Base-by-base conservation (phyloP, 2,113 vertebrate genomes). In the Lycaon pictus region DNA sequence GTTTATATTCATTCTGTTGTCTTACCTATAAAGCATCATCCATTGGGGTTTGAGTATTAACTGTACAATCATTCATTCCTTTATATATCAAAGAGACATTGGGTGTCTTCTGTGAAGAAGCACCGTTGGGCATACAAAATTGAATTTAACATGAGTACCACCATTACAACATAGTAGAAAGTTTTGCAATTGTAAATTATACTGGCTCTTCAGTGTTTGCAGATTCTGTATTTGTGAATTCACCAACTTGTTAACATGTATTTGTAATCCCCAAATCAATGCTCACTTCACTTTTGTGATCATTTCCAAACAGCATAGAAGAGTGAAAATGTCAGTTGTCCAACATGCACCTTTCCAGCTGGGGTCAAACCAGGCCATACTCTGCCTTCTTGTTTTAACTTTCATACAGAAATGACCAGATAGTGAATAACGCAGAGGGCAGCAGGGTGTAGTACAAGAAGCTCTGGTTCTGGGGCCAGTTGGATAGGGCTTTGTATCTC, bases 11-110 rank as follows among this genome's bases (percentile, higher is more conserved):
- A 15, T 86, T 51, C 43, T 63, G 20, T 77, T 92, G 60, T 81
- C 43, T 82, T 77, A 82, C 65, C 37, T 89, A 8, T 90, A 84
- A 90, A 96, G 17, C 58, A 85, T 32, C 25, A 17, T 27, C 20
- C 81, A 51, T 1, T 58, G 51, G 29, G 16, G 43, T 69, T 85
- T 23, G 67, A n/a, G 23, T 55, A 19, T 83, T 91, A 88, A 79
- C 53, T 89, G 76, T 72, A 35, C 9, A 69, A 60, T 88, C 27
- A 32, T 74, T 51, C 32, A 7, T 37, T 87, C 37, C 62, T 11
- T 76, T 88, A 55, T 53, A 90, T 82, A 56, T 76, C 27, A 67
- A 93, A 80, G 85, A 17, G 32, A n/a, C 6, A 56, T 32, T 16
- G 17, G 63, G 11, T 1, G 15, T 6, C 69, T 80, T 82, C 60